A percentile compares a stretch with the other conserved stretches of the same genome.
phyloP scores from a whole-genome alignment of 2,797 vertebrate species.

The Garrulus glandarius region DNA sequence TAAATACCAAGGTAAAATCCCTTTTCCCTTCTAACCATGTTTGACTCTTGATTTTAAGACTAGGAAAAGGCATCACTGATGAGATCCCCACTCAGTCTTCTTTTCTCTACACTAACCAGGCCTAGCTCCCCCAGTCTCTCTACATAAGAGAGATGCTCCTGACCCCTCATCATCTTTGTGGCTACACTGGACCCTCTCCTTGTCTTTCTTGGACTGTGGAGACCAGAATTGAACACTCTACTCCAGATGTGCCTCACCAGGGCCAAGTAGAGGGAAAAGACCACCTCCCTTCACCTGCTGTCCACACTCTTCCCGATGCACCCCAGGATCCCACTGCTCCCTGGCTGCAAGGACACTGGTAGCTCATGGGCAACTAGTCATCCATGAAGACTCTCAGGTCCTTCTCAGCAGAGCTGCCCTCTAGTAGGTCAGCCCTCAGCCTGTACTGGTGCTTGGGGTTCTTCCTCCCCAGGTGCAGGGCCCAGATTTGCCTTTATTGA shows the following conservation, averaged over 20 bases:
- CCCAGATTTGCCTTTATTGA: not conserved
- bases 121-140: not conserved
- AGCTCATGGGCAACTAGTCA: not conserved
- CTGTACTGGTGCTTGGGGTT: accelerated
- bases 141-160: not conserved
- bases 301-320: not conserved
- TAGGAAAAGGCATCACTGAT: no score
- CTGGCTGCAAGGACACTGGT: not conserved
- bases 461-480: not conserved
- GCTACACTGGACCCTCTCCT: not conserved
- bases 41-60: no score
- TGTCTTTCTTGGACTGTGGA: not conserved
- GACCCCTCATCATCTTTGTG: not conserved
- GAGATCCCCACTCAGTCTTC: no score
- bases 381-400: not conserved
- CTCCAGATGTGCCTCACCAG: not conserved
- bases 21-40: no score
- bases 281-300: not conserved
- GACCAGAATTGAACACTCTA: not conserved
- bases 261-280: not conserved
- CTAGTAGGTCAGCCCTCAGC: not conserved
- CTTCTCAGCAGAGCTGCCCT: not conserved
- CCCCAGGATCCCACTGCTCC: no score
- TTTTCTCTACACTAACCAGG: no score
- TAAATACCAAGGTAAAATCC: no score